Conservation (phyloP, 2,888 invertebrate species). For the Trachelus iudaicus region DNA sequence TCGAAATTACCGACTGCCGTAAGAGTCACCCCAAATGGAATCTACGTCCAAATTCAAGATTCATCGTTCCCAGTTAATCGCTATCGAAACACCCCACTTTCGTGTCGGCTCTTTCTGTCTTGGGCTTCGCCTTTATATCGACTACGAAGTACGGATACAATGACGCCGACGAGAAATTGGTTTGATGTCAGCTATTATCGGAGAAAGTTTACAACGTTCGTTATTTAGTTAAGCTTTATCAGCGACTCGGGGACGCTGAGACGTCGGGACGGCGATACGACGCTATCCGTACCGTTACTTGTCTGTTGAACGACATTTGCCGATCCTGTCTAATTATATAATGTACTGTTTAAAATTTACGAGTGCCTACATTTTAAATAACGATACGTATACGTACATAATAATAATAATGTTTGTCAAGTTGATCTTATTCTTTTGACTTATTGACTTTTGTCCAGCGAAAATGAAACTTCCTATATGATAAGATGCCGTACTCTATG, state of each 20-base stretch:
- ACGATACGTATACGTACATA: too few relatives aligned
- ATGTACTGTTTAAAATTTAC: neutral
- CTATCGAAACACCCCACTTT: neutral
- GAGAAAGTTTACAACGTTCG: slow-evolving; percentile 55
- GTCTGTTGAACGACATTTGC: neutral
- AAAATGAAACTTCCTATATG: neutral
- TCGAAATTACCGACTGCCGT: neutral
- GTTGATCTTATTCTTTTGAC: neutral
- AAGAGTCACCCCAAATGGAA: neutral
- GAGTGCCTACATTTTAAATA: neutral
- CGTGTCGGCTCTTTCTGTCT: neutral
- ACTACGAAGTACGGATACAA: slow-evolving; percentile 3
- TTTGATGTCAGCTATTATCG: slow-evolving; percentile 56
- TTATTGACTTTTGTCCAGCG: neutral
- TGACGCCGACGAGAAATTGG: slow-evolving; percentile 34
- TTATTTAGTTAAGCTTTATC: slow-evolving; percentile 55
- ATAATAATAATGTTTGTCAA: neutral
- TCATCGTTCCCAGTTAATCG: neutral
- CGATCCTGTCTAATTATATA: neutral
- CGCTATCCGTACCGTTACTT: neutral
- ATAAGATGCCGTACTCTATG: neutral
- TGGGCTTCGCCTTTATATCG: neutral
- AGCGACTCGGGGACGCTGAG: neutral
- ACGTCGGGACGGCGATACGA: neutral
- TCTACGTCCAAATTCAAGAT: neutral